Percentiles rank a stretch among this genome's conserved stretches.
phyloP scores from a whole-genome alignment of 2,888 invertebrate species.

The Cristatella mucedo region DNA sequence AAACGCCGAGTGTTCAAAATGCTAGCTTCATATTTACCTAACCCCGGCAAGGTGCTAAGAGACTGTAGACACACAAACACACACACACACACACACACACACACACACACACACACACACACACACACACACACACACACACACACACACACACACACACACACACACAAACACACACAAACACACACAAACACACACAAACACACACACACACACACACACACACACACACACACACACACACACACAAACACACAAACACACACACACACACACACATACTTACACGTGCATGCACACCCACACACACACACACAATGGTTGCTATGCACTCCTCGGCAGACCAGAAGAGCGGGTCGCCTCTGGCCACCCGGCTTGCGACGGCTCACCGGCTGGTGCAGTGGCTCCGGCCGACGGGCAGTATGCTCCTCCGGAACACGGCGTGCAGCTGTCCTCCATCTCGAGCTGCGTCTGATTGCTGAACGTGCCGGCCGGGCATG shows the following conservation, averaged over 20 bases:
- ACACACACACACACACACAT: too few relatives aligned
- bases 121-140: conserved; percentile 14
- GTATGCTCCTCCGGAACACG: conserved; percentile 26
- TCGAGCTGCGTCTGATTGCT: conserved; percentile 26
- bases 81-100: conserved; percentile 14
- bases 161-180: too few relatives aligned
- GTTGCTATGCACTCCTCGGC: too few relatives aligned
- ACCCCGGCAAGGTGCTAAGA: too few relatives aligned
- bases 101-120: conserved; percentile 14
- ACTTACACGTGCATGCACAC: conserved; percentile 13
- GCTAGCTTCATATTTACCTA: too few relatives aligned
- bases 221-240: conserved; percentile 12
- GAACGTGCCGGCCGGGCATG: conserved; percentile 31
- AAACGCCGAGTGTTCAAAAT: too few relatives aligned
- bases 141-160: conserved; percentile 13
- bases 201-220: conserved; percentile 13
- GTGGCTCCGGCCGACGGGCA: conserved; percentile 29
- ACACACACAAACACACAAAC: too few relatives aligned
- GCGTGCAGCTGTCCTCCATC: conserved; percentile 21
- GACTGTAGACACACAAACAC: conserved; percentile 14
- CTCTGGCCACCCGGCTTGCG: too few relatives aligned
- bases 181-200: too few relatives aligned
- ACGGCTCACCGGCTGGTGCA: conserved; percentile 20
- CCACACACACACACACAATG: conserved; percentile 14
- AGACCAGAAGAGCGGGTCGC: too few relatives aligned